Evolutionary conservation across 2,888 invertebrate genomes (phyloP).

Genomic region (Mythimna albipuncta): DNA sequence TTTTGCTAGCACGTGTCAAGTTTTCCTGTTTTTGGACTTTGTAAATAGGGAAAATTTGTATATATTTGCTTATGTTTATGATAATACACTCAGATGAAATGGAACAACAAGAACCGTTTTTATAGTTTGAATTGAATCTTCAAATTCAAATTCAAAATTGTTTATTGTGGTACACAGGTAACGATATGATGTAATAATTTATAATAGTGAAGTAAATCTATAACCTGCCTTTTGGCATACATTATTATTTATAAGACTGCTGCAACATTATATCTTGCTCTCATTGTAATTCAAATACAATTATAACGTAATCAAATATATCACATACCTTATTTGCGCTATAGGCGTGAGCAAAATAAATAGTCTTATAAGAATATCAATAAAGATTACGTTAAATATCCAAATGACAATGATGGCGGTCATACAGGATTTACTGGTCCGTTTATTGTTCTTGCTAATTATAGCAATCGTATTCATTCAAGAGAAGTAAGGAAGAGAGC

Average conservation of each 20-base stretch:
- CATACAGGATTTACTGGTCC: slow-evolving; percentile 16
- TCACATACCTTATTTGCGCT: slow-evolving; percentile 6
- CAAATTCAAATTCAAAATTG: slow-evolving; percentile 26
- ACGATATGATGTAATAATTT: too few species aligned
- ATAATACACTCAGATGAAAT: not conserved
- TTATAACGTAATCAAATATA: slow-evolving; percentile 15
- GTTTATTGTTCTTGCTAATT: slow-evolving; percentile 38
- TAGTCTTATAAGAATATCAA: slow-evolving; percentile 18
- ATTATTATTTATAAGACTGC: too few species aligned
- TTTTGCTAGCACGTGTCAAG: slow-evolving; percentile 1
- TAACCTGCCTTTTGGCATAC: too few species aligned
- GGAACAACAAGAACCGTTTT: not conserved
- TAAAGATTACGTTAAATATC: slow-evolving; percentile 31
- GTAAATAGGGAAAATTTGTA: not conserved
- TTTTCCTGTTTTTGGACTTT: not conserved
- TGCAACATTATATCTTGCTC: too few species aligned
- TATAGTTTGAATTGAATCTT: not conserved
- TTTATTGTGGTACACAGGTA: too few species aligned
- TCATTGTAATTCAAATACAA: slow-evolving; percentile 30
- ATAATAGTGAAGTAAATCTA: too few species aligned
- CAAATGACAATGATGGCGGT: slow-evolving; percentile 16
- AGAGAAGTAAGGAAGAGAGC: slow-evolving; percentile 9
- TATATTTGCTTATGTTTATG: not conserved
- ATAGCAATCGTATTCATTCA: slow-evolving; percentile 13
- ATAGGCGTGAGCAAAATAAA: slow-evolving; percentile 34